A percentile compares a stretch with the other conserved stretches of the same genome.
phyloP scores from a whole-genome alignment of 2,888 invertebrate species.

The Calephelis perditalis region DNA sequence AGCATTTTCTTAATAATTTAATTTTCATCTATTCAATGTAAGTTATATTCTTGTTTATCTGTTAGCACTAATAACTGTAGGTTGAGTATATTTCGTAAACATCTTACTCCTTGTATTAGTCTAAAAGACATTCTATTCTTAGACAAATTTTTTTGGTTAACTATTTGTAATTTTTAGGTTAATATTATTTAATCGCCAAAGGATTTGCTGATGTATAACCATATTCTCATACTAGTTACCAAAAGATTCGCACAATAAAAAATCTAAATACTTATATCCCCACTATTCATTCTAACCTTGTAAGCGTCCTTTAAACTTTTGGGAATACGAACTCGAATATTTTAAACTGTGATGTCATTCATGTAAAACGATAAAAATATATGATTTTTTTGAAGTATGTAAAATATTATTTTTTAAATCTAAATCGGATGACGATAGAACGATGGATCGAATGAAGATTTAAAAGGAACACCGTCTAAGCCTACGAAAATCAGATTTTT shows the following conservation, averaged over 20 bases:
- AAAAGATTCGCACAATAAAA: constrained; percentile 46
- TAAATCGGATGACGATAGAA: too few species aligned
- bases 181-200: constrained; percentile 60
- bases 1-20: constrained; percentile 20
- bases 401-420: too few species aligned
- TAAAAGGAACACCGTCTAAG: too few species aligned
- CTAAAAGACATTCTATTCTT: constrained; percentile 52
- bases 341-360: too few species aligned
- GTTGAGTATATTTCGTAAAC: constrained; percentile 9
- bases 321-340: too few species aligned
- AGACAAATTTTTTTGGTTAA: constrained; percentile 56
- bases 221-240: constrained; percentile 45
- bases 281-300: not conserved
- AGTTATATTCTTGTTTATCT: constrained; percentile 13
- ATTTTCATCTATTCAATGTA: constrained; percentile 5
- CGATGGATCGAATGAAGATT: too few species aligned
- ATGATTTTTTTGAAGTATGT: too few species aligned
- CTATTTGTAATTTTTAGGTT: constrained; percentile 63
- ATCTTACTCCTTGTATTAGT: constrained; percentile 34
- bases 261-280: not conserved
- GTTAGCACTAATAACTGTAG: not conserved
- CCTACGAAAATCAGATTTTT: too few species aligned
- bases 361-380: too few species aligned
- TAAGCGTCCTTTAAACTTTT: too few species aligned
- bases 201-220: constrained; percentile 39